Conservation (phyloP, 2,113 vertebrate species). For the Myrmecobius fasciatus region DNA sequence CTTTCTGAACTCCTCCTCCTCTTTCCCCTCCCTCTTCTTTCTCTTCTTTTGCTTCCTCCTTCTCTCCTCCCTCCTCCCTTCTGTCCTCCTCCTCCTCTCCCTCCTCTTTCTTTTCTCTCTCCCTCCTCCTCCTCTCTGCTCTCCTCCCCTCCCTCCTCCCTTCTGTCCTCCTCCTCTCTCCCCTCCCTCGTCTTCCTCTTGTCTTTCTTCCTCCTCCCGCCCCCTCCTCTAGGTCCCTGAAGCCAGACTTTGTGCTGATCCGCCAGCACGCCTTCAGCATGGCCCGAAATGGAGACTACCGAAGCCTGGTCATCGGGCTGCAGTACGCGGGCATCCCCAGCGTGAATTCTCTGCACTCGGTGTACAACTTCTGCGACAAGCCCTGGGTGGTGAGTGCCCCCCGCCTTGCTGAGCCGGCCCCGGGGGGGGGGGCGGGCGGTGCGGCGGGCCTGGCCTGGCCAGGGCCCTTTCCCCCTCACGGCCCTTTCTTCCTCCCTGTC, state of each 20-base stretch:
- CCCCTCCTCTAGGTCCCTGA: conserved; percentile 86
- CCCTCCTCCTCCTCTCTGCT: no score
- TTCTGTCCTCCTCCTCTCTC: no score
- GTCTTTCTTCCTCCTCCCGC: no score
- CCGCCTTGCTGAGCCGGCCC: background rate
- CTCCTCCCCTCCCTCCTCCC: no score
- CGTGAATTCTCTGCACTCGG: conserved; percentile 92
- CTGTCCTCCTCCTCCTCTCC: no score
- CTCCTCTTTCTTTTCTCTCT: no score
- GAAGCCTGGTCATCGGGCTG: conserved; percentile 92
- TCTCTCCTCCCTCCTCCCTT: no score
- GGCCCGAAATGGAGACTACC: conserved; percentile 93
- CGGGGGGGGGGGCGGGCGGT: background rate
- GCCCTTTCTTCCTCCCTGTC: background rate
- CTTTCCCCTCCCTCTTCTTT: no score
- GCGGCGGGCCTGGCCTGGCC: conserved; percentile 23
- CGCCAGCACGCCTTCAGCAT: conserved; percentile 94
- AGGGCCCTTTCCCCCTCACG: background rate
- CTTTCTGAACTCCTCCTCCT: no score
- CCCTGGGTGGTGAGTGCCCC: conserved; percentile 92
- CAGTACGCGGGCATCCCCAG: conserved; percentile 93
- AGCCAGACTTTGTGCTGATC: conserved; percentile 93
- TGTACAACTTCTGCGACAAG: conserved; percentile 96
- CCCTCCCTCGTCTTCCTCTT: no score
- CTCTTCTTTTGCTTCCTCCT: no score